These are phyloP conservation scores for Apamea epomidion DNA, from an alignment of 2,888 invertebrate species.

Conservation along the genomic window DNA sequence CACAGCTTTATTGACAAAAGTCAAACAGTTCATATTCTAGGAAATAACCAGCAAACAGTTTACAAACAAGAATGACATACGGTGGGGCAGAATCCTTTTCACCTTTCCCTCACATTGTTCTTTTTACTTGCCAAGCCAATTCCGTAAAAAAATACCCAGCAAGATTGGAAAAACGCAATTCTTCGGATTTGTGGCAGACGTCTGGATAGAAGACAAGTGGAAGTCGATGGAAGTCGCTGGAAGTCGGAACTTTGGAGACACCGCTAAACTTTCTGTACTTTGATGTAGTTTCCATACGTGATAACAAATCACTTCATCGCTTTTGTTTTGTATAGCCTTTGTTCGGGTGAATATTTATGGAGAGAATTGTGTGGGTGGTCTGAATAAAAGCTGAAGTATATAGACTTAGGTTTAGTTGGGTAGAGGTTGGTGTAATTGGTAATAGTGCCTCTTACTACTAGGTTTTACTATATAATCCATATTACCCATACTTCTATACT, in stretches of 20 bases:
- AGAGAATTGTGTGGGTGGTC: neutral
- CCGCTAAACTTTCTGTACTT: conserved; percentile 23
- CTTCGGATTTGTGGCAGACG: conserved; percentile 38
- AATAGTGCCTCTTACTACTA: too few relatives aligned
- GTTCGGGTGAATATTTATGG: conserved; percentile 45
- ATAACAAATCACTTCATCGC: conserved; percentile 50
- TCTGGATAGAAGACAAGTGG: conserved; percentile 36
- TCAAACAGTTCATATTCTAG: neutral
- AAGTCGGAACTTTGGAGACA: conserved; percentile 21
- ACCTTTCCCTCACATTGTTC: neutral
- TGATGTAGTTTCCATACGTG: conserved; percentile 38
- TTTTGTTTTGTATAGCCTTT: conserved; percentile 48
- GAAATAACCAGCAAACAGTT: neutral
- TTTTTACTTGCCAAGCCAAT: conserved; percentile 33
- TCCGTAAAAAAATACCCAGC: conserved; percentile 33
- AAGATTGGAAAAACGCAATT: conserved; percentile 49
- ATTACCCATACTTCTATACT: too few relatives aligned
- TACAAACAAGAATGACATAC: neutral
- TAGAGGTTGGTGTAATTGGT: neutral
- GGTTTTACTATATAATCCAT: neutral
- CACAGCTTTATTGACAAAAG: neutral
- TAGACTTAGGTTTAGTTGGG: neutral
- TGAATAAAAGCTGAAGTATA: conserved; percentile 13
- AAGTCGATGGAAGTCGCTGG: conserved; percentile 21
- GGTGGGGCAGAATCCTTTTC: neutral